Evolutionary conservation across 2,888 invertebrate genomes (phyloP), one percentile per base, ranked within the genome.

Genomic region (Macrosiphum euphorbiae): DNA sequence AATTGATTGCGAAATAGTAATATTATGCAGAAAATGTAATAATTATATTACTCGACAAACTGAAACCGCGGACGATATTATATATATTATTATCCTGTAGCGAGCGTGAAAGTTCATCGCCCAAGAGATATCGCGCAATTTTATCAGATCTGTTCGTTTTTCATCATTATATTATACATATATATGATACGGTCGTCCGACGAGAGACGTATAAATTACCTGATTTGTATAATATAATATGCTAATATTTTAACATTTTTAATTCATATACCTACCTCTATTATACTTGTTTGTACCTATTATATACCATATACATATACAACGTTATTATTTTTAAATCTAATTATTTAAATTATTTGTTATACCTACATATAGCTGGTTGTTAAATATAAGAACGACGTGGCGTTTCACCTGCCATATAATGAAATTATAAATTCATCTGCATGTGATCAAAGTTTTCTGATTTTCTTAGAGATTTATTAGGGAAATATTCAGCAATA

Each of bases 171-270:
- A 67, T 16, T 67, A n/a, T 67, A 67, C 7, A 67, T 67, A n/a
- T 35, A 16, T 35, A 58, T 26, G 26, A 58, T 58, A 78, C 78
- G 35, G 78, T 35, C 35, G 20, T 78, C 35, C 78, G 35, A 67
- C 78, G 78, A 35, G 35, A 78, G 35, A 35, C 35, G 35, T 78
- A 78, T 78, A 78, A 78, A 78, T 78, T 78, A 78, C 35, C 35
- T 8, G 78, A 78, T 78, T 78, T 78, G 35, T 78, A 78, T 35
- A 78, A 78, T 78, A 67, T 35, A 35, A 35, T 78, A 78, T 78
- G 78, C 78, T 78, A 78, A 78, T 78, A 78, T 78, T 41, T 78
- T 78, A 78, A 78, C 35, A 35, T 78, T 78, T 78, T 78, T 78
- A 78, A 78, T 78, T 78, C 35, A 20, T 78, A 20, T 78, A 1